Conservation (phyloP, 2,113 vertebrate genomes). For the Coregonus clupeaformis region DNA sequence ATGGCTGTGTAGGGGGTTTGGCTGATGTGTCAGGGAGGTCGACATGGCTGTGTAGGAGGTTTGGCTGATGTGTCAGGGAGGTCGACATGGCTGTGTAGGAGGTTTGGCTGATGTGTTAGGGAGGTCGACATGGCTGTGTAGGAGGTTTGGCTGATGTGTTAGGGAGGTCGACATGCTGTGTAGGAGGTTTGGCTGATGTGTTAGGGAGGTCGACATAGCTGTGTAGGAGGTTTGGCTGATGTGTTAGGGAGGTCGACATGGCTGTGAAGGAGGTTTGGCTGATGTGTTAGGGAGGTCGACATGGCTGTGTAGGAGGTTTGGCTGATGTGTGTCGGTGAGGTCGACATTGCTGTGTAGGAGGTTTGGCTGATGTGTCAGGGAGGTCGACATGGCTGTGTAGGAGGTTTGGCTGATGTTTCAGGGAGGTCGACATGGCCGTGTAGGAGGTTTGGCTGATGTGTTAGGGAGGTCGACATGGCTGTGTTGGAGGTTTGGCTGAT, state of each 20-base stretch:
- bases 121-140: conserved; percentile 20
- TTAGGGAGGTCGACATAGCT: conserved; percentile 1
- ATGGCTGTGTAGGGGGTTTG: not conserved
- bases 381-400: conserved; percentile 21
- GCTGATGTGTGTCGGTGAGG: conserved; percentile 31
- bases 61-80: conserved; percentile 28
- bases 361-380: no score
- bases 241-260: conserved; percentile 39
- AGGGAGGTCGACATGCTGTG: conserved; percentile 37
- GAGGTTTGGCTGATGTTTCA: conserved; percentile 18
- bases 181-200: no score
- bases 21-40: not conserved
- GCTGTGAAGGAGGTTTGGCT: not conserved
- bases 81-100: conserved; percentile 23
- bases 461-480: conserved; percentile 2
- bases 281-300: not conserved
- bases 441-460: no score
- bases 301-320: conserved; percentile 26
- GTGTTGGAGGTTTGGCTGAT: conserved; percentile 30
- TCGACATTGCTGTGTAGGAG: conserved; percentile 17
- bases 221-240: conserved; percentile 27
- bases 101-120: no score
- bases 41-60: conserved; percentile 26
- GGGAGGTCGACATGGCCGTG: conserved; percentile 37
- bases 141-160: conserved; percentile 18